Conservation (phyloP, 1,140 invertebrate genomes). For the Spodoptera litura region DNA sequence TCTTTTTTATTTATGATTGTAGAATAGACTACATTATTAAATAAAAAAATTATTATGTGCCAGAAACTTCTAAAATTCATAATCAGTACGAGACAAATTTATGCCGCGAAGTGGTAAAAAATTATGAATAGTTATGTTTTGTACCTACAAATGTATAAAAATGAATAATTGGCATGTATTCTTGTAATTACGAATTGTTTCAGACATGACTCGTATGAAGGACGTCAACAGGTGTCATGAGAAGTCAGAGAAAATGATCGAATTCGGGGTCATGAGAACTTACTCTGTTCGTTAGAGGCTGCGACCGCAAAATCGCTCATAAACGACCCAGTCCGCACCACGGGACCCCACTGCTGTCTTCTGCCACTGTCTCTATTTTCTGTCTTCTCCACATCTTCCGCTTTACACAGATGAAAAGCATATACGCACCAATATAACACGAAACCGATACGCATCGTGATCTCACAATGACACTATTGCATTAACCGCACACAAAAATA, state of each 20-base stretch:
- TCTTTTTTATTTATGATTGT: no score
- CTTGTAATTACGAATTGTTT: constrained; percentile 43
- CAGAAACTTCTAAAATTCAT: background rate
- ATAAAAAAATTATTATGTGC: no score
- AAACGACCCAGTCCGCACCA: constrained; percentile 71
- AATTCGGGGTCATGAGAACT: constrained; percentile 66
- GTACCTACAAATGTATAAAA: constrained; percentile 20
- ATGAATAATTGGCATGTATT: constrained; percentile 44
- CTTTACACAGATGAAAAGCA: constrained; percentile 81
- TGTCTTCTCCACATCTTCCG: constrained; percentile 79
- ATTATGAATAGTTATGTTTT: constrained; percentile 23
- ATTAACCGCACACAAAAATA: constrained; percentile 71
- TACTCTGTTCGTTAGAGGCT: constrained; percentile 81
- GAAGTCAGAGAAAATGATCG: constrained; percentile 56
- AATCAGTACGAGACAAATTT: constrained; percentile 2
- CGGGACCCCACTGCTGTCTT: constrained; percentile 76
- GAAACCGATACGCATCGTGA: constrained; percentile 84
- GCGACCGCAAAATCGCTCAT: constrained; percentile 68
- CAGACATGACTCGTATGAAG: constrained; percentile 53
- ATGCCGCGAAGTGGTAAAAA: constrained; percentile 11
- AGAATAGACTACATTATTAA: no score
- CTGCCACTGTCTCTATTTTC: constrained; percentile 74
- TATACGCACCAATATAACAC: constrained; percentile 84
- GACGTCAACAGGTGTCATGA: constrained; percentile 74
- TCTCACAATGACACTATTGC: constrained; percentile 77